These are phyloP conservation scores for Pyrrhopygopsis socrates DNA, from an alignment of 2,888 invertebrate genomes.

Conservation along the genomic window DNA sequence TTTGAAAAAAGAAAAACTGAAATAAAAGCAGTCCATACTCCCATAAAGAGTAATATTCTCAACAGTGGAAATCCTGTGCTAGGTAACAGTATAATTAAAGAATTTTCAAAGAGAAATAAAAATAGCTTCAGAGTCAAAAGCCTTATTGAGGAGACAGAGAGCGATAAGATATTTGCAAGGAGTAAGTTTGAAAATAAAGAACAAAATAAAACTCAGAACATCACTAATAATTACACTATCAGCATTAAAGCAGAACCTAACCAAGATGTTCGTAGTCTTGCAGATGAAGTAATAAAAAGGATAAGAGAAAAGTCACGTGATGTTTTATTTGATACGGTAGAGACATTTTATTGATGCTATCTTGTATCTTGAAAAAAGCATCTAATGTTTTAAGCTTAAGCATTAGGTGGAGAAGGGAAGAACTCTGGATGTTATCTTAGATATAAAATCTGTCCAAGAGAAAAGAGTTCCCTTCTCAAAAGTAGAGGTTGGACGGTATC, in stretches of 20 bases:
- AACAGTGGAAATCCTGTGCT: neutral
- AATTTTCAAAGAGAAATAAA: neutral
- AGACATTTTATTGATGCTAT: slow-evolving; percentile 9
- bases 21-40: too few species aligned
- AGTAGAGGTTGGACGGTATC: too few species aligned
- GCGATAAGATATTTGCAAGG: neutral
- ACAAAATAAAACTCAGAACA: too few species aligned
- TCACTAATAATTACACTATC: too few species aligned
- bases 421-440: too few species aligned
- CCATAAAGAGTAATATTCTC: neutral
- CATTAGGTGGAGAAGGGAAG: too few species aligned
- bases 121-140: neutral
- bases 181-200: neutral
- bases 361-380: too few species aligned
- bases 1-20: neutral
- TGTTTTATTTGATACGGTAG: slow-evolving; percentile 17
- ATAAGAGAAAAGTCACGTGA: slow-evolving; percentile 22
- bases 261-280: slow-evolving; percentile 10
- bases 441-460: too few species aligned
- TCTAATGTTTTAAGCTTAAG: too few species aligned
- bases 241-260: slow-evolving; percentile 3
- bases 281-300: slow-evolving; percentile 15
- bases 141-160: neutral
- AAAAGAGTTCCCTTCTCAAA: too few species aligned
- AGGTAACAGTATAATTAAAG: neutral